Base-by-base conservation (phyloP, 2,113 vertebrate genomes). In the Catagonus wagneri region DNA sequence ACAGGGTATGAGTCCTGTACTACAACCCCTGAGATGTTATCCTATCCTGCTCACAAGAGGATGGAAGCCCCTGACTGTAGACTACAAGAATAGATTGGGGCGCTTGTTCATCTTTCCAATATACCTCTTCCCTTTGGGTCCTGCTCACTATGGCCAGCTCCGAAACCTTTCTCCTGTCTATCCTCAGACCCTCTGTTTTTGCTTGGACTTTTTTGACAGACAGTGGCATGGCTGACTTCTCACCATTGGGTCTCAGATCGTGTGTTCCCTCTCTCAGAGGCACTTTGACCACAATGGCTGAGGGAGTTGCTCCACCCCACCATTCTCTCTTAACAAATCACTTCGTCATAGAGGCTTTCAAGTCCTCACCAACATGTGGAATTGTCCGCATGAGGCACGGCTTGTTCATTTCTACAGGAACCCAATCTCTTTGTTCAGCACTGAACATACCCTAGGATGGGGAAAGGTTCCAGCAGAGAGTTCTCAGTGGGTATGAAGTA, bases 71-170 rank as follows among this genome's bases (percentile, higher is more conserved):
- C 20, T 12, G 12, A 39, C 20, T 3, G 16, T 11, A 58, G 16
- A 50, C 29, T 6, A 0, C 4, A 58, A 39, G 79, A 4, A 1
- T 2, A 9, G 1, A 12, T 15, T 63, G 20, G 9, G n/a, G 56
- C 1, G 32, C 22, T 63, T 32, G 9, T 1, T 63, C 19, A 3
- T 44, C 32, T 69, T 69, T 27, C 50, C 61, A 81, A 36, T 4
- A 36, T 17, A 8, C 32, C 16, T 50, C 69, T 92, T 66, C 36
- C 50, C 39, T 2, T 29, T 60, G 17, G 19, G 81, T 22, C 61
- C 56, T 83, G 44, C 5, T 56, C 25, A 15, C 27, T 15, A 11
- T 14, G 34, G 17, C 36, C 1, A 16, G 15, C 60, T 29, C 22
- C 9, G 56, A 66, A 11, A 60, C 22, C 19, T 94, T 71, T 81